A percentile compares a stretch with the other conserved stretches of the same genome.
These are phyloP conservation scores for Proterorhinus semilunaris DNA, from an alignment of 2,113 vertebrate genomes.

Conservation along the genomic window DNA sequence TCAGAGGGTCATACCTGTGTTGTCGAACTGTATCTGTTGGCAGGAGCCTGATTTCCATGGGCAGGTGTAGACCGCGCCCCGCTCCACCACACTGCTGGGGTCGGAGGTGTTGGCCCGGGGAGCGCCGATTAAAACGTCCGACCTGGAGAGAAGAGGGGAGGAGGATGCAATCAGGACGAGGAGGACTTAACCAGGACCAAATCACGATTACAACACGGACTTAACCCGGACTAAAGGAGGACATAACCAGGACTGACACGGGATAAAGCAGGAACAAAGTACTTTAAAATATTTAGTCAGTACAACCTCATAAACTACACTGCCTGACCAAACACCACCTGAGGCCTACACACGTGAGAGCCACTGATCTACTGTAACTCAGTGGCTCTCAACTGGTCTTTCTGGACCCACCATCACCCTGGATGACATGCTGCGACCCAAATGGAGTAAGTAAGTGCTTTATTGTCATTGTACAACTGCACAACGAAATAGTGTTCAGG, in stretches of 20 bases:
- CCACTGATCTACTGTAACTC: no score
- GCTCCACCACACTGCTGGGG: constrained; percentile 76
- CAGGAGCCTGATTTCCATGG: constrained; percentile 82
- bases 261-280: neutral
- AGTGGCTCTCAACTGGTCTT: no score
- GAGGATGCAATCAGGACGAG: neutral
- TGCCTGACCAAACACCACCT: no score
- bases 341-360: no score
- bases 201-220: neutral
- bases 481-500: no score
- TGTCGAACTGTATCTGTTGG: constrained; percentile 84
- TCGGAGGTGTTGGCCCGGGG: constrained; percentile 88
- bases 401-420: no score
- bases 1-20: constrained; percentile 74
- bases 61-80: constrained; percentile 91
- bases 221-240: neutral
- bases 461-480: no score
- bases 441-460: no score
- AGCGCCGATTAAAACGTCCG: constrained; percentile 89
- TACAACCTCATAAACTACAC: no score
- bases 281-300: no score
- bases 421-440: no score
- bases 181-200: neutral
- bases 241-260: neutral
- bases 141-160: constrained; percentile 62